Evolutionary conservation across 1,140 invertebrate genomes (phyloP).

Genomic region (Dendroctonus valens): DNA sequence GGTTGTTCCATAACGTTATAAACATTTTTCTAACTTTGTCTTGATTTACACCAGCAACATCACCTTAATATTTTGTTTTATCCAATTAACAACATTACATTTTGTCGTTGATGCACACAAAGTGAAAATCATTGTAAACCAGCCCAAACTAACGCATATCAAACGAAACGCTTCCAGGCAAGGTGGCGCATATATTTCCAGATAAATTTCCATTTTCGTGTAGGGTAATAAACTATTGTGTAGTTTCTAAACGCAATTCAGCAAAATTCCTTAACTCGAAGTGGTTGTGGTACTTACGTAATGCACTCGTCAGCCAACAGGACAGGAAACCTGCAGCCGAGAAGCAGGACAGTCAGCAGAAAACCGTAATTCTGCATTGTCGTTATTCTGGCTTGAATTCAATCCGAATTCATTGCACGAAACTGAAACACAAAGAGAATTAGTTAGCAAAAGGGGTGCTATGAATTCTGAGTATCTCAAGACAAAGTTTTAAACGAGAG

Average conservation of each 20-base stretch:
- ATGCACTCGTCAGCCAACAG: slow-evolving; percentile 20
- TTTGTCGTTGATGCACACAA: too few species aligned
- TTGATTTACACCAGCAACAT: too few species aligned
- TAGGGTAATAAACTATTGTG: too few species aligned
- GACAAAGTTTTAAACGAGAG: neutral
- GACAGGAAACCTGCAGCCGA: slow-evolving; percentile 12
- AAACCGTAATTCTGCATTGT: slow-evolving; percentile 23
- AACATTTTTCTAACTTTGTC: too few species aligned
- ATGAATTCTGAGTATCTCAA: neutral
- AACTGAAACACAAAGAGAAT: slow-evolving; percentile 17
- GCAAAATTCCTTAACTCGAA: neutral
- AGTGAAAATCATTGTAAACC: too few species aligned
- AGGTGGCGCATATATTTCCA: too few species aligned
- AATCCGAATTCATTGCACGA: slow-evolving; percentile 20
- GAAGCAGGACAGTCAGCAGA: slow-evolving; percentile 20
- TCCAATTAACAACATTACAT: too few species aligned
- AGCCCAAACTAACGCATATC: too few species aligned
- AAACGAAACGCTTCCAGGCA: too few species aligned
- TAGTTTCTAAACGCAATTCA: neutral
- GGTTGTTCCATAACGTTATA: too few species aligned
- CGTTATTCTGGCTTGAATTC: neutral
- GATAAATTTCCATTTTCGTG: too few species aligned
- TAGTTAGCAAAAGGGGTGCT: neutral
- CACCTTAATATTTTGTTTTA: too few species aligned
- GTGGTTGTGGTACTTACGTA: slow-evolving; percentile 12